Evolutionary conservation across 2,797 vertebrate genomes (phyloP).

Genomic region (Taeniopygia guttata): DNA sequence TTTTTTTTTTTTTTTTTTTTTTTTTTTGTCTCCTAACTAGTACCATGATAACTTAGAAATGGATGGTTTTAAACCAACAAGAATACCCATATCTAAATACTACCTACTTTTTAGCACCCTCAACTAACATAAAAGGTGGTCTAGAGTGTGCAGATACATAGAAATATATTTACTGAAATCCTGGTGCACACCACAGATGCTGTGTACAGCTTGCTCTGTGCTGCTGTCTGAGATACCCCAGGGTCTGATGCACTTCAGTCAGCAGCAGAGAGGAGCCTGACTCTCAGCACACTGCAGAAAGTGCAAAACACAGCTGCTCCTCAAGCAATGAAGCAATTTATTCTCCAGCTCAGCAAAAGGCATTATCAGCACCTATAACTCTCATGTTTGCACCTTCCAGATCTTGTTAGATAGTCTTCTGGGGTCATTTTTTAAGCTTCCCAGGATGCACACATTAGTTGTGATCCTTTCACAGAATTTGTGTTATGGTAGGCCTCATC

Average conservation of each 20-base stretch:
- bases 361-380: background rate
- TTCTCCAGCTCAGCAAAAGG: background rate
- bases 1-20: background rate
- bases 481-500: background rate
- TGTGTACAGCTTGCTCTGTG: background rate
- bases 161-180: background rate
- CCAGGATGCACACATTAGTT: background rate
- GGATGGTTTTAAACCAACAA: background rate
- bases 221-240: background rate
- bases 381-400: background rate
- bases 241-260: background rate
- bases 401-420: background rate
- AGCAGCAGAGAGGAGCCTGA: background rate
- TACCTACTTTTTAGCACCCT: background rate
- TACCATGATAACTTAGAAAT: background rate
- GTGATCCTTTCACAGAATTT: background rate
- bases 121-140: background rate
- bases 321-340: accelerated
- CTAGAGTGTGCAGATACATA: background rate
- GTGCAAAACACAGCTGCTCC: background rate
- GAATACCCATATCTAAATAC: background rate
- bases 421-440: background rate
- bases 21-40: background rate
- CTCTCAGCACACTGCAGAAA: background rate
- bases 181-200: background rate